These are phyloP conservation scores for Leptinotarsa juncta DNA, from an alignment of 2,888 invertebrate species.

Conservation along the genomic window DNA sequence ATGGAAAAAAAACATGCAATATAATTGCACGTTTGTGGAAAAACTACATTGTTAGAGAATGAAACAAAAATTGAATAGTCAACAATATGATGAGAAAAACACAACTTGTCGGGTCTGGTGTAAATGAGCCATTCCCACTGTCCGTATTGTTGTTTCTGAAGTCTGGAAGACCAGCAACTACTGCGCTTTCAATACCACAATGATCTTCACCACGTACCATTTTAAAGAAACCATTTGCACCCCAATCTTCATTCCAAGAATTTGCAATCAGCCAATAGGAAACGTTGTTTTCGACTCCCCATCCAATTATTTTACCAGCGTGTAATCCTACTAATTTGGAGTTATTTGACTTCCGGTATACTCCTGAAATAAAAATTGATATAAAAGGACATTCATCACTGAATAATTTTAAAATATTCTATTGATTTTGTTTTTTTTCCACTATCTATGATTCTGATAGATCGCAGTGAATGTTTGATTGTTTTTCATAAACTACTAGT, in stretches of 20 bases:
- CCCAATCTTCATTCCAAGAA: constrained; percentile 96
- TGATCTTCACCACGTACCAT: constrained; percentile 84
- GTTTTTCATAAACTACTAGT: neutral
- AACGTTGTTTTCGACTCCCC: constrained; percentile 79
- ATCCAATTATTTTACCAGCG: constrained; percentile 89
- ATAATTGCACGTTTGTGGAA: no score
- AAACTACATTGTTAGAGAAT: no score
- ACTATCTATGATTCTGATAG: constrained; percentile 23
- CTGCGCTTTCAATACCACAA: constrained; percentile 79
- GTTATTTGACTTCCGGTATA: neutral
- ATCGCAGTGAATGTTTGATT: neutral
- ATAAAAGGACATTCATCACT: neutral
- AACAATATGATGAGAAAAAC: neutral
- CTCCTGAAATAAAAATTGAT: neutral
- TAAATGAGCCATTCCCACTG: neutral
- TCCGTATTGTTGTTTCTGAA: neutral
- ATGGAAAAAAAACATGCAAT: no score
- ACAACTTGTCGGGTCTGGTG: neutral
- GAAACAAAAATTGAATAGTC: no score
- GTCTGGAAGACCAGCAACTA: constrained; percentile 69
- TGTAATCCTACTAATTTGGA: constrained; percentile 74
- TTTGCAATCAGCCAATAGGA: constrained; percentile 93
- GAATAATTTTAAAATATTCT: neutral
- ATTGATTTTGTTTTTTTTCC: neutral
- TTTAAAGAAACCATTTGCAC: constrained; percentile 88